Percentiles rank a stretch among this genome's conserved stretches.
Evolutionary conservation across 2,113 vertebrate genomes (phyloP).

Genomic region (Menura novaehollandiae): DNA sequence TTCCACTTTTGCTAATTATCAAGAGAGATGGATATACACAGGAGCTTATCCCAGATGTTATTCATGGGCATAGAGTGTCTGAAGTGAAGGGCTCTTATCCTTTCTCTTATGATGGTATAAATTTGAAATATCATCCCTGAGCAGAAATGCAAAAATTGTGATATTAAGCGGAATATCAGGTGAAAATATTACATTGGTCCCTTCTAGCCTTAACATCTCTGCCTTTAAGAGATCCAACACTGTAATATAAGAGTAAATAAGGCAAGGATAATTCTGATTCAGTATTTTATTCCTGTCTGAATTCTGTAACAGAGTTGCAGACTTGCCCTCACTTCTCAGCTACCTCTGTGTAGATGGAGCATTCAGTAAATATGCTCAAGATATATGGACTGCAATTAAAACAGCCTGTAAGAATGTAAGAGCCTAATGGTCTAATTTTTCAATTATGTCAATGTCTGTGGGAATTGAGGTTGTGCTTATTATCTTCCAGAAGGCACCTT

Average conservation of each 20-base stretch:
- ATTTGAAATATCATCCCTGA: background rate
- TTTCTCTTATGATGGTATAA: background rate
- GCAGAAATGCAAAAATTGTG: background rate
- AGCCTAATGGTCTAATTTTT: conserved; percentile 45
- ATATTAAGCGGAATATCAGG: background rate
- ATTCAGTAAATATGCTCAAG: background rate
- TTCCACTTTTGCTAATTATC: background rate
- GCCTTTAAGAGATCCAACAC: background rate
- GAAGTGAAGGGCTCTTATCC: background rate
- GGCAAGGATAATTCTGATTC: background rate
- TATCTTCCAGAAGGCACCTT: conserved; percentile 25
- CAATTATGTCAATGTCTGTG: conserved; percentile 21
- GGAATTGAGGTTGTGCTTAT: background rate
- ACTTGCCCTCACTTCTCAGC: background rate
- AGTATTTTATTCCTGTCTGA: background rate
- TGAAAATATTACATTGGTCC: background rate
- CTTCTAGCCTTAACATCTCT: background rate
- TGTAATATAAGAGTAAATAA: background rate
- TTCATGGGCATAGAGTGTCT: background rate
- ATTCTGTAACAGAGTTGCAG: background rate
- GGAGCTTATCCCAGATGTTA: background rate
- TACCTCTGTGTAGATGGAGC: background rate
- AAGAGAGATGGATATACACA: background rate
- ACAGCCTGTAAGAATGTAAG: background rate
- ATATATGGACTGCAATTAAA: conserved; percentile 39